Evolutionary conservation across 2,113 vertebrate species (phyloP).

Genomic region (Rhodinocichla rosea): DNA sequence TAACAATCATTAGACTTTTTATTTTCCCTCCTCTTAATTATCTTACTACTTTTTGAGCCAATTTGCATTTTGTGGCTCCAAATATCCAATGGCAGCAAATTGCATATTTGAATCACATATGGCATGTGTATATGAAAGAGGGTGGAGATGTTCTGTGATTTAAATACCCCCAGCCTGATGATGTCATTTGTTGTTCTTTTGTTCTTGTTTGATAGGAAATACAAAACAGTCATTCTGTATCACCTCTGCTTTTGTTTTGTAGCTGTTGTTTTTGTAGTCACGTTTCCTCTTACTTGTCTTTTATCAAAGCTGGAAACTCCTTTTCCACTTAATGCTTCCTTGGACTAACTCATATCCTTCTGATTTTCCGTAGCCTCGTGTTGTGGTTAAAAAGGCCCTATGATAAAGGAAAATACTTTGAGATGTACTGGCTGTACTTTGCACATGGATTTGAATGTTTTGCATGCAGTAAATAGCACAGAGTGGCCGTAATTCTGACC

Average conservation of each 20-base stretch:
- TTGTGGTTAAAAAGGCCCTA: neutral
- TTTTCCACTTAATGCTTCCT: neutral
- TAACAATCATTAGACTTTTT: neutral
- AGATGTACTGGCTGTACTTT: neutral
- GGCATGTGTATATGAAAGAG: neutral
- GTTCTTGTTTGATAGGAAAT: neutral
- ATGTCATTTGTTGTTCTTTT: neutral
- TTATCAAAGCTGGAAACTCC: neutral
- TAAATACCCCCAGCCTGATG: neutral
- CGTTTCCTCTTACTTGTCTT: neutral
- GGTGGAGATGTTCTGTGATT: neutral
- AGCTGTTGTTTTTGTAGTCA: neutral
- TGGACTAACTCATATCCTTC: neutral
- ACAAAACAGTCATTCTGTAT: neutral
- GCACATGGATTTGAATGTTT: neutral
- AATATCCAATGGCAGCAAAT: neutral
- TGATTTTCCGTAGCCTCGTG: neutral
- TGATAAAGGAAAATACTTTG: neutral
- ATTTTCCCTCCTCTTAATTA: neutral
- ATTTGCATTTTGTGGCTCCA: neutral
- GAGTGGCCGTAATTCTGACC: neutral
- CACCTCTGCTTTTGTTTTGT: neutral
- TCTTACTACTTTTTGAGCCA: neutral
- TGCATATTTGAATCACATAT: neutral
- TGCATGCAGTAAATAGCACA: neutral